These are phyloP conservation scores for Barnardius zonarius DNA, from an alignment of 2,113 vertebrate genomes.

Conservation along the genomic window DNA sequence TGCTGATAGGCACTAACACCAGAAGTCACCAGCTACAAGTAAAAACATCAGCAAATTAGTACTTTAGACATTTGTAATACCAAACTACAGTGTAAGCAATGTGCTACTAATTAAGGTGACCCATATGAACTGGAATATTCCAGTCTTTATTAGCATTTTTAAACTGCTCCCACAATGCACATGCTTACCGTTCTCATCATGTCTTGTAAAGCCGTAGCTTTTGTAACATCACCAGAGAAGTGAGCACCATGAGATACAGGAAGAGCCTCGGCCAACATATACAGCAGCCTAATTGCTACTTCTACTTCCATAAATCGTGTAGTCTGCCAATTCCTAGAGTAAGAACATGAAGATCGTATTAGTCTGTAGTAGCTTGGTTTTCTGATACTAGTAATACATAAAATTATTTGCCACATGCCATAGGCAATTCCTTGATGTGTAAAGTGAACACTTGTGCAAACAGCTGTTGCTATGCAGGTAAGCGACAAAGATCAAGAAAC, in stretches of 20 bases:
- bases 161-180: not conserved
- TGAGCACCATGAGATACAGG: constrained; percentile 94
- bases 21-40: constrained; percentile 87
- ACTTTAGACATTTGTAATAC: not conserved
- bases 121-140: not conserved
- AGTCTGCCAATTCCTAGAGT: constrained; percentile 87
- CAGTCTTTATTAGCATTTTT: not conserved
- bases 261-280: constrained; percentile 97
- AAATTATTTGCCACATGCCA: not conserved
- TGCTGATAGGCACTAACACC: constrained; percentile 94
- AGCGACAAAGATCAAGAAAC: not conserved
- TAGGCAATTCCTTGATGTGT: not conserved
- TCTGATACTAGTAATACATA: not conserved
- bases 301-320: constrained; percentile 95
- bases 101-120: not conserved
- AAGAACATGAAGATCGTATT: not conserved
- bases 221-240: constrained; percentile 91
- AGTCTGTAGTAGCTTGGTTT: not conserved
- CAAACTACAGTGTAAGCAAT: not conserved
- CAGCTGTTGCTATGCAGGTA: not conserved
- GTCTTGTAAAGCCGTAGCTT: constrained; percentile 92
- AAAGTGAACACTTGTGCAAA: not conserved
- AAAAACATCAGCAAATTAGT: constrained; percentile 13
- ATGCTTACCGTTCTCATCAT: constrained; percentile 94
- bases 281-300: constrained; percentile 91